Percentiles rank a stretch among this genome's conserved stretches.
These are phyloP conservation scores for Amblyraja radiata DNA, from an alignment of 2,797 vertebrate genomes.

Conservation along the genomic window DNA sequence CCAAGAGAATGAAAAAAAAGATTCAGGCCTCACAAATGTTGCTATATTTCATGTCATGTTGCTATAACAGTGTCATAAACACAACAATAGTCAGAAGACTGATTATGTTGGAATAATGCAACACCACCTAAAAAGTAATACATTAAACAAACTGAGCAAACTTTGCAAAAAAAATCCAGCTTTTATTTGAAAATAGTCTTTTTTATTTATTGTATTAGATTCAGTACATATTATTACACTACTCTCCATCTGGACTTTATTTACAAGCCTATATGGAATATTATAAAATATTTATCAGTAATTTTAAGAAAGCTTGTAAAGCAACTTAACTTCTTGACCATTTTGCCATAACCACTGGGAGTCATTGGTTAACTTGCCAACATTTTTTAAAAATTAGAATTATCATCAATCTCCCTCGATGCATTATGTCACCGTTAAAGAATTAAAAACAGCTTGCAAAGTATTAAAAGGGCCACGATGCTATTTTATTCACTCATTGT, in stretches of 20 bases:
- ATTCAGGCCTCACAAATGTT: no score
- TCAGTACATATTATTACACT: background rate
- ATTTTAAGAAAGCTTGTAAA: slow-evolving; percentile 13
- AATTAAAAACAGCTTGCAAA: background rate
- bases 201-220: background rate
- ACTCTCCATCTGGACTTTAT: background rate
- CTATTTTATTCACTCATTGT: background rate
- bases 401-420: background rate
- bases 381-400: background rate
- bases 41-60: no score
- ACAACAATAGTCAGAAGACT: background rate
- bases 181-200: background rate
- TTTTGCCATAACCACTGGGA: background rate
- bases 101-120: background rate
- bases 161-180: background rate
- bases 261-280: background rate
- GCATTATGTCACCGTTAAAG: background rate
- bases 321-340: background rate
- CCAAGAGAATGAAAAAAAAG: no score
- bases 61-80: background rate
- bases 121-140: background rate
- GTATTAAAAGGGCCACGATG: background rate
- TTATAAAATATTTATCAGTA: background rate
- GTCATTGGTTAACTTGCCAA: background rate
- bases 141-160: background rate